Base-by-base conservation (phyloP, 2,888 invertebrate genomes). In the Nebria brevicollis region DNA sequence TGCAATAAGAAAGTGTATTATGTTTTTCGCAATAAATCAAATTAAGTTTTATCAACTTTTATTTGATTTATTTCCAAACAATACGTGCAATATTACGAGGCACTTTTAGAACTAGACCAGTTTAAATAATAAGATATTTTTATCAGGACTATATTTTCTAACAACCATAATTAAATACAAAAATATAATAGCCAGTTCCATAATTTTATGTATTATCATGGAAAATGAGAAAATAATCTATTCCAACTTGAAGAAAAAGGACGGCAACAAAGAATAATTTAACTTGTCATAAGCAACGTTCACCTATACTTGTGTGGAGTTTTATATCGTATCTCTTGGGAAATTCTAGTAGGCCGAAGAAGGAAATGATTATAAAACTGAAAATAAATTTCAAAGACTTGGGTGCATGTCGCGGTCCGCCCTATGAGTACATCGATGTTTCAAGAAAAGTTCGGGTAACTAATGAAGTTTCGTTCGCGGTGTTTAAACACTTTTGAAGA, bases 341-440 rank as follows among this genome's bases (percentile, higher is more conserved):
- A 77, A 77, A 77, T 77, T 77, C 72, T n/a, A 64, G 72, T 65
- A 54, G 54, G 54, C 54, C 54, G 54, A 54, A 54, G 34, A 64
- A n/a, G 77, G 65, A 77, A 77, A 77, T 77, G 77, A 77, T 77
- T 77, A 77, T 77, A 77, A 77, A 77, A 72, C 77, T 72, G 77
- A 64, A 77, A 77, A 77, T 77, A 77, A 77, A 77, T 77, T 77
- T 77, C 68, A 77, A 72, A 77, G 72, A 77, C 72, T 77, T 72
- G 54, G 54, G 54, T 54, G 54, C 54, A 34, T 34, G 34, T 34
- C 34, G 34, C 34, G 34, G 34, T 5, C 34, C 34, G 34, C 34
- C 34, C 34, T 5, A 2, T 34, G 34, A 34, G 34, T 34, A 34
- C 34, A 34, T 54, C 54, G 54, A 54, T 54, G 54, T 13, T 8